phyloP scores from a whole-genome alignment of 2,888 invertebrate species.

The Xylophagus ater region DNA sequence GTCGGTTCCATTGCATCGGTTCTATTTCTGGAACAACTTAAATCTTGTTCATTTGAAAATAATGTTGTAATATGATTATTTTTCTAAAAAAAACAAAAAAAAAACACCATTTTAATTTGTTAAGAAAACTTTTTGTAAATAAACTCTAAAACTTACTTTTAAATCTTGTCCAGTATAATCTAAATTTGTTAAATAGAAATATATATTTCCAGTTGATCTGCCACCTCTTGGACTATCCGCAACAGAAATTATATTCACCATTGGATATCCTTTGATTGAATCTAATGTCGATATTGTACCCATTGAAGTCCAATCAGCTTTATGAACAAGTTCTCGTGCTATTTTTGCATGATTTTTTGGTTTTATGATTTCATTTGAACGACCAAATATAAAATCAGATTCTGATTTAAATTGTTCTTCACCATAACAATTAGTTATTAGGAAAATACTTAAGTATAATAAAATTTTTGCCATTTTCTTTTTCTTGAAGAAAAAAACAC shows the following conservation, averaged over 20 bases:
- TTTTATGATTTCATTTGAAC: too few relatives aligned
- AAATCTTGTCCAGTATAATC: conserved; percentile 17
- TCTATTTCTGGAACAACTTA: conserved; percentile 10
- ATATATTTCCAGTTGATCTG: conserved; percentile 17
- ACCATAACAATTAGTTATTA: too few relatives aligned
- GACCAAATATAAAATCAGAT: too few relatives aligned
- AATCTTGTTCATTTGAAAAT: conserved; percentile 16
- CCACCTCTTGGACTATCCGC: conserved; percentile 15
- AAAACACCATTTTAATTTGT: neutral
- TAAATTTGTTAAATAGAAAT: conserved; percentile 16
- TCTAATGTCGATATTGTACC: conserved; percentile 4
- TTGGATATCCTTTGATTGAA: conserved; percentile 17
- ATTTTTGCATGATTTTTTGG: conserved; percentile 9
- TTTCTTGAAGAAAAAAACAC: too few relatives aligned
- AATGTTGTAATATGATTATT: conserved; percentile 15
- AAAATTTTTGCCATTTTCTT: too few relatives aligned
- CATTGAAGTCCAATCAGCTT: conserved; percentile 9
- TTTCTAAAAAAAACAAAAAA: neutral
- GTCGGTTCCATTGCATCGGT: conserved; percentile 19
- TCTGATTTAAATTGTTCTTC: too few relatives aligned
- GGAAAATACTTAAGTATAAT: too few relatives aligned
- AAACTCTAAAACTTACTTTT: neutral
- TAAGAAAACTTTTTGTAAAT: neutral
- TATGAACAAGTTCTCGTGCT: conserved; percentile 13
- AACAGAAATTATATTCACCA: conserved; percentile 18